These are phyloP conservation scores for Dendrocincla fuliginosa DNA, from an alignment of 2,797 vertebrate species.

Conservation along the genomic window DNA sequence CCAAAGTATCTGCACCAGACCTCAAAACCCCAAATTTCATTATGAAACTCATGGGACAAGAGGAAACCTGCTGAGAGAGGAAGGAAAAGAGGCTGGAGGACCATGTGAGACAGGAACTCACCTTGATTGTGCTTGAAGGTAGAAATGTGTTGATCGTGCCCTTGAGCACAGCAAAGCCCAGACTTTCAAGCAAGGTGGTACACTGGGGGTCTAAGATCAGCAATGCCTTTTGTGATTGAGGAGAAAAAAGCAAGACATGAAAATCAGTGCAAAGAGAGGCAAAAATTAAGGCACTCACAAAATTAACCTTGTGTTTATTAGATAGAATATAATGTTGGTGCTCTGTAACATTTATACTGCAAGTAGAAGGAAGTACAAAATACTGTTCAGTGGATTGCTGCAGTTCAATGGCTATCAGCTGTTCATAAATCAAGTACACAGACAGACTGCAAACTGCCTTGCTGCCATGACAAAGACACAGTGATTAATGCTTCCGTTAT, in stretches of 20 bases:
- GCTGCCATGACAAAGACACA: slow-evolving; percentile 34
- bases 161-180: not conserved
- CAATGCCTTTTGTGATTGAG: not conserved
- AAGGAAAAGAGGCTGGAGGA: not conserved
- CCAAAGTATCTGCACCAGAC: not conserved
- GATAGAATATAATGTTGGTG: not conserved
- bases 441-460: slow-evolving; percentile 30
- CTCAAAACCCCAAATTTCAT: not conserved
- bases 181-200: not conserved
- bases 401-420: slow-evolving; percentile 52
- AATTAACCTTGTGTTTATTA: not conserved
- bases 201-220: not conserved
- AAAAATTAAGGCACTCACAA: not conserved
- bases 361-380: not conserved
- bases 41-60: not conserved
- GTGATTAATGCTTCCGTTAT: slow-evolving; percentile 45
- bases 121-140: not conserved
- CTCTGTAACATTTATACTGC: not conserved
- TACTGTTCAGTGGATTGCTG: not conserved
- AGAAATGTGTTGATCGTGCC: not conserved
- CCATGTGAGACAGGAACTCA: not conserved
- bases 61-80: not conserved
- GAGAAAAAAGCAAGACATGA: not conserved
- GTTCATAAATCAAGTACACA: slow-evolving; percentile 49
- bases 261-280: not conserved